These are phyloP conservation scores for Actinia equina DNA, from an alignment of 64 coral and sea anemone genomes.

Conservation along the genomic window DNA sequence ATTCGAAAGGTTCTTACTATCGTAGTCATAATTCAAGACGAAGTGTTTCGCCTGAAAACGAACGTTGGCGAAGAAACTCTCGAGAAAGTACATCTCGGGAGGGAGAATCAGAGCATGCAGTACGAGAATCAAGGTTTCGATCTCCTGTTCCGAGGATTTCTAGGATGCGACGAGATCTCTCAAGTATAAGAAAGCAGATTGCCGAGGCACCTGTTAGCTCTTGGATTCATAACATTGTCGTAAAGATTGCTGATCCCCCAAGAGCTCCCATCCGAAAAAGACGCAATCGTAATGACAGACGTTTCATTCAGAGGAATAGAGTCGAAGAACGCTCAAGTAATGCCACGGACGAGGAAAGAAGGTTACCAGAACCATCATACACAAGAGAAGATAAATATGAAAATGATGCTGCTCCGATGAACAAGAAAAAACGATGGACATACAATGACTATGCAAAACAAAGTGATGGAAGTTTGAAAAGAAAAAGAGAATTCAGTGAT, in stretches of 20 bases:
- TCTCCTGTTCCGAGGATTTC: not conserved
- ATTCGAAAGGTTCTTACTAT: not conserved
- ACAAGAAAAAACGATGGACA: not conserved
- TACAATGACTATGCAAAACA: not conserved
- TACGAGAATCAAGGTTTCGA: not conserved
- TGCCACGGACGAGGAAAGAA: not conserved
- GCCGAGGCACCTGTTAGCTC: not conserved
- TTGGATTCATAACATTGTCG: slow-evolving; percentile 11
- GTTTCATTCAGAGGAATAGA: not conserved
- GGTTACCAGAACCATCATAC: not conserved
- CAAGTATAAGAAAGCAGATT: not conserved
- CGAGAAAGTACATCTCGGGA: not conserved
- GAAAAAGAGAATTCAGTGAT: not conserved
- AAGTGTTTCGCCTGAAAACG: not conserved
- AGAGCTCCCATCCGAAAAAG: not conserved
- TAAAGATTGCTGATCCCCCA: slow-evolving; percentile 12
- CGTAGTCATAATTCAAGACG: not conserved
- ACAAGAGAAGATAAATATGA: not conserved
- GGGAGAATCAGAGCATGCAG: not conserved
- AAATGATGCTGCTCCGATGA: not conserved
- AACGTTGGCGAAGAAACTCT: not conserved
- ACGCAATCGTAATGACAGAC: not conserved
- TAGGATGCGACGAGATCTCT: not conserved
- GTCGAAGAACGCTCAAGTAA: not conserved
- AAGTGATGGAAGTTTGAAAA: not conserved